Evolutionary conservation across 2,113 vertebrate genomes (phyloP).

Genomic region (Microcebus tavaratra): DNA sequence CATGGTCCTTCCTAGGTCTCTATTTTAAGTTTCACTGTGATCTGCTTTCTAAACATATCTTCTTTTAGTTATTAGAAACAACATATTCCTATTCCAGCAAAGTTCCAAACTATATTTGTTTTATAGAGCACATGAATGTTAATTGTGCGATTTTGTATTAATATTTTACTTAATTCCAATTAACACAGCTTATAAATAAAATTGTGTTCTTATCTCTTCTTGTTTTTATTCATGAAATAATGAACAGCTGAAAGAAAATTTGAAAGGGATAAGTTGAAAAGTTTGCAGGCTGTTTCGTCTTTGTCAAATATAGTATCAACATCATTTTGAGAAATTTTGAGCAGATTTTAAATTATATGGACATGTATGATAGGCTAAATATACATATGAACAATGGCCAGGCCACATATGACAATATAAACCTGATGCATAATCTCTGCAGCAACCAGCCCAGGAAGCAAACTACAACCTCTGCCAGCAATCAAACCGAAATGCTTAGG

Average conservation of each 20-base stretch:
- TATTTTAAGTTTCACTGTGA: background rate
- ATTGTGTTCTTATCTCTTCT: background rate
- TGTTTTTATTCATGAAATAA: background rate
- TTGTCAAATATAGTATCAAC: background rate
- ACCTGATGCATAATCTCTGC: background rate
- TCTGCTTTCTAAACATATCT: background rate
- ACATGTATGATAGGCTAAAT: background rate
- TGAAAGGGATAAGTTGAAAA: background rate
- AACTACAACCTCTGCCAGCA: background rate
- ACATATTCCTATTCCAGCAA: background rate
- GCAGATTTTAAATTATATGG: background rate
- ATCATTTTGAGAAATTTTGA: background rate
- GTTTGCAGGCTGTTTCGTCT: background rate
- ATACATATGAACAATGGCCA: background rate
- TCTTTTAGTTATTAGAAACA: background rate
- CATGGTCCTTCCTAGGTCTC: background rate
- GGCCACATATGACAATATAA: background rate
- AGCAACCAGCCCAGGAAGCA: background rate
- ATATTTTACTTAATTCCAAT: background rate
- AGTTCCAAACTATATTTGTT: background rate
- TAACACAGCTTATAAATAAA: background rate
- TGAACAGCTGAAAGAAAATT: background rate
- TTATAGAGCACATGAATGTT: background rate
- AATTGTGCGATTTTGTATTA: background rate
- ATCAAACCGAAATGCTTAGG: background rate